Evolutionary conservation across 1,140 invertebrate species (phyloP).

Genomic region (Gonatopus flavifemur): DNA sequence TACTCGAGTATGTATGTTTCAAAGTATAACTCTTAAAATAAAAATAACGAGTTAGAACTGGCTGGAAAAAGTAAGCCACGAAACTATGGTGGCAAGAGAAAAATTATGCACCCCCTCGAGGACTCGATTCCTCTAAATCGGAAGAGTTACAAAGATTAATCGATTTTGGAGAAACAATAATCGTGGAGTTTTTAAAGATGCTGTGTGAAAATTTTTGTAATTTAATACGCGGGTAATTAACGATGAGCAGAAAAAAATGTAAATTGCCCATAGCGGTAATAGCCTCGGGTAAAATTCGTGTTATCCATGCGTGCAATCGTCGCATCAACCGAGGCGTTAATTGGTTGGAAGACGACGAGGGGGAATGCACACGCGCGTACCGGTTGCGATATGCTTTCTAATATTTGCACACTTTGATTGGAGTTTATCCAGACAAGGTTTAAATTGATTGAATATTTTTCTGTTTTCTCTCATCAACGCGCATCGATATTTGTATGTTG

Average conservation of each 20-base stretch:
- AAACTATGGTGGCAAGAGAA: no score
- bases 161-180: no score
- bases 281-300: slow-evolving; percentile 20
- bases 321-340: slow-evolving; percentile 17
- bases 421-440: slow-evolving; percentile 35
- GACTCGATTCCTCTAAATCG: no score
- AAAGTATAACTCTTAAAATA: no score
- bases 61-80: no score
- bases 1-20: no score
- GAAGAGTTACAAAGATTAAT: no score
- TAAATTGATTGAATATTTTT: slow-evolving; percentile 38
- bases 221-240: no score
- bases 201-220: no score
- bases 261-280: slow-evolving; percentile 10
- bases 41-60: no score
- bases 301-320: slow-evolving; percentile 31
- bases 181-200: no score
- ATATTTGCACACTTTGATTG: slow-evolving; percentile 43
- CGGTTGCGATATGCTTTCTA: slow-evolving; percentile 35
- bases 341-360: slow-evolving; percentile 21
- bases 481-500: not conserved
- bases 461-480: slow-evolving; percentile 14
- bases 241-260: not conserved
- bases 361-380: not conserved
- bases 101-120: no score